Evolutionary conservation across 2,888 invertebrate genomes (phyloP).

Genomic region (Ceramica pisi): DNA sequence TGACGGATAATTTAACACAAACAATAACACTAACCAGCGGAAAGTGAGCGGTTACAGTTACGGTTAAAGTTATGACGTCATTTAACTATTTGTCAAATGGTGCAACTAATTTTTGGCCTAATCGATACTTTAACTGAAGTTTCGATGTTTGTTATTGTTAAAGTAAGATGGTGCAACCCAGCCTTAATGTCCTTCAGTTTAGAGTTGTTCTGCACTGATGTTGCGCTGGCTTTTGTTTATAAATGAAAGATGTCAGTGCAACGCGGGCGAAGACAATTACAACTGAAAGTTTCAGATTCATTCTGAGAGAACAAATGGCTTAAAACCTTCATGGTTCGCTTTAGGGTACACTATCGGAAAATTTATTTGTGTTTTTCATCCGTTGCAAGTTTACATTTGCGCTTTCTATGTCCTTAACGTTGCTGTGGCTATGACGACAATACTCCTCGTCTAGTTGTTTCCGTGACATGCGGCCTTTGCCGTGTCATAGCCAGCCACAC

Average conservation of each 20-base stretch:
- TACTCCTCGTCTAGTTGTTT: neutral
- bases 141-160: too few relatives aligned
- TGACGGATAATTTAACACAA: too few relatives aligned
- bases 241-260: neutral
- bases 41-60: too few relatives aligned
- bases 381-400: too few relatives aligned
- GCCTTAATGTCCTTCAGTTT: conserved; percentile 41
- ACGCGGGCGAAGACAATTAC: neutral
- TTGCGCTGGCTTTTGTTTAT: conserved; percentile 8
- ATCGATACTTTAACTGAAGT: too few relatives aligned
- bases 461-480: neutral
- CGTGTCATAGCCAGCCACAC: neutral
- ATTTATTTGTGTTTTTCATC: neutral
- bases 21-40: too few relatives aligned
- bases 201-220: conserved; percentile 1
- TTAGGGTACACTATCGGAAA: neutral
- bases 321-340: neutral
- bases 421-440: too few relatives aligned
- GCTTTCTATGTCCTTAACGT: too few relatives aligned
- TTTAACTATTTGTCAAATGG: too few relatives aligned
- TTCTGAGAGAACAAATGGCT: neutral
- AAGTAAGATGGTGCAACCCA: too few relatives aligned
- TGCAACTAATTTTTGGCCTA: too few relatives aligned
- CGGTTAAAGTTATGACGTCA: too few relatives aligned
- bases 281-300: neutral